Base-by-base conservation (phyloP, 2,797 vertebrate genomes). In the Myotis myotis region DNA sequence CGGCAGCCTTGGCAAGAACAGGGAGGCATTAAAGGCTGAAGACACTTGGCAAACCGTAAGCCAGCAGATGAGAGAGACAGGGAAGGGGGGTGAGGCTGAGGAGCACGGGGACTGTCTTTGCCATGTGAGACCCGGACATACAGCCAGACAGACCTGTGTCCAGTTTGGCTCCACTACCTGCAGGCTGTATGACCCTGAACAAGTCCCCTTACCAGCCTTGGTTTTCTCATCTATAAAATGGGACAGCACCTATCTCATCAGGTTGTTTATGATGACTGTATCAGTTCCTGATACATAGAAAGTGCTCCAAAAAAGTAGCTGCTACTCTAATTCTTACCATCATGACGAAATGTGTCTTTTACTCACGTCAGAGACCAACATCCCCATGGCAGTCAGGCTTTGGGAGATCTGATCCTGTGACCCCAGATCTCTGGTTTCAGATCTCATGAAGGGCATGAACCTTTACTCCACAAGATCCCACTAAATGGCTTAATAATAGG, bases 401-500 rank as follows among this genome's bases (percentile, higher is more conserved):
- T 1, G n/a, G 47, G 53, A 3, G 13, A 33, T 55, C 62, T n/a
- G 22, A 20, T 11, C 76, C 76, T 70, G 19, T 1, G 33, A 66
- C 57, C 71, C 49, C 28, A n/a, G 80, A 9, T 33, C 55, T 87
- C 76, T 60, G 15, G 83, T 41, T 36, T 79, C 74, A 78, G 76
- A 38, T 28, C 49, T 79, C 33, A 6, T 3, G 3, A 33, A 96
- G 44, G 51, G 33, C 60, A 28, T 5, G 66, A 36, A 84, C 88
- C 75, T 88, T 85, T 76, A 25, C 75, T 70, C 57, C n/a, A 28
- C 53, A 53, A 72, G 79, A 72, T 57, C n/a, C 53, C 20, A 88
- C 85, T 75, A 70, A 90, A 60, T 1, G 20, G 36, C 89, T 96
- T 96, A 83, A 72, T 94, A 36, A 74, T 1, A 57, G 71, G 60